Evolutionary conservation across 2,888 invertebrate genomes (phyloP), one percentile per base, ranked within the genome.

Genomic region (Oligia strigilis): DNA sequence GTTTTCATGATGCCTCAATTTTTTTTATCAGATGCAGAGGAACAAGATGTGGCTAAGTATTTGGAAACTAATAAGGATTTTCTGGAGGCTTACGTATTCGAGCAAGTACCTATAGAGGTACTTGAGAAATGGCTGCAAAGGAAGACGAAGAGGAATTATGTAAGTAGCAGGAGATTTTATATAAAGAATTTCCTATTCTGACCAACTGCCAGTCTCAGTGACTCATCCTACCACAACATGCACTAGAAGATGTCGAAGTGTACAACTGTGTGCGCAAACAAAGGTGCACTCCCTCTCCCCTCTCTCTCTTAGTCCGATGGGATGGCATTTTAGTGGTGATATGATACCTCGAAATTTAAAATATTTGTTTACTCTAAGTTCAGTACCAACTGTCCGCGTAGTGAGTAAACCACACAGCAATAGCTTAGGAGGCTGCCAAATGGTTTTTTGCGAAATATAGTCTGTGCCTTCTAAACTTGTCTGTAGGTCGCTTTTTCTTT

Each of bases 91-190:
- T 98, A 97, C 91, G 96, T 98, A 14, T 94, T 97, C 90, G 97
- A 98, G 43, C 97, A 97, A 81, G 97, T 98, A 29, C 97, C 98
- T 72, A 92, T 97, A 77, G 98, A 98, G 81, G 97, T 97, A 73
- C 90, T 98, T 75, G 98, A 98, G 92, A 95, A 97, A 77, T 98
- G 98, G 98, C 96, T 98, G 86, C 97, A 97, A 43, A 95, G 97
- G 72, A 94, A 95, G 87, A 72, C 86, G 9, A 89, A 84, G 2
- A 66, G 71, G 4, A 65, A 78, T 43, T 77, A 72, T 11, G 94
- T 94, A 86, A 92, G 93, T 90, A n/a, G n/a, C 11, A 17, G 17
- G 17, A 17, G 11, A 17, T 29, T 29, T 29, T 29, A 29, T 29
- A 29, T 17, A 55, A 43, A 40, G 0, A 6, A 40, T 40, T 17